Conservation (phyloP, 2,888 invertebrate species). For the Trimorus sp. region DNA sequence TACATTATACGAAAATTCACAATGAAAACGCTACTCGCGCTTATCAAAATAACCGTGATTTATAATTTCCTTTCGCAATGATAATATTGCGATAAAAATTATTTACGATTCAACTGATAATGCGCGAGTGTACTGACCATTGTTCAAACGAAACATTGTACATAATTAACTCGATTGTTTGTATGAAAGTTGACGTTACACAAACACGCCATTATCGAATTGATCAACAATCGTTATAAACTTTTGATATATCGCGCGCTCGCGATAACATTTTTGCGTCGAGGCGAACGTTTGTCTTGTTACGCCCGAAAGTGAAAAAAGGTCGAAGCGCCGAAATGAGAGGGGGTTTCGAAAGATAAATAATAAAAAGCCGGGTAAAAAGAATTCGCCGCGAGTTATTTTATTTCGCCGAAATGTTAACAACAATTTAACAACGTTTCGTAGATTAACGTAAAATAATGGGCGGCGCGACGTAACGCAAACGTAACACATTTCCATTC, state of each 20-base stretch:
- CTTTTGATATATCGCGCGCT: slow-evolving; percentile 36
- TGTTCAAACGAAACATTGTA: slow-evolving; percentile 53
- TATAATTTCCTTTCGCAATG: slow-evolving; percentile 63
- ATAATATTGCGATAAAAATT: slow-evolving; percentile 66
- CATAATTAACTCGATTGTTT: slow-evolving; percentile 62
- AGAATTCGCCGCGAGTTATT: slow-evolving; percentile 8
- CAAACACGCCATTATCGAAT: slow-evolving; percentile 52
- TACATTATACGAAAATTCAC: slow-evolving; percentile 63
- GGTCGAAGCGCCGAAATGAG: background rate
- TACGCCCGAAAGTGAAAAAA: slow-evolving; percentile 1
- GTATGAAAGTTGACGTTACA: slow-evolving; percentile 46
- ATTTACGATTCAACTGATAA: slow-evolving; percentile 64
- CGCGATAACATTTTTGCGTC: slow-evolving; percentile 44
- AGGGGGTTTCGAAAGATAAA: background rate
- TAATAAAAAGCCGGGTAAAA: background rate
- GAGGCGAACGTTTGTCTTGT: slow-evolving; percentile 5
- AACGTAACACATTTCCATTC: slow-evolving; percentile 45
- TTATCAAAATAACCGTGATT: slow-evolving; percentile 63
- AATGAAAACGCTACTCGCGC: slow-evolving; percentile 58
- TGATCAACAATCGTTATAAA: slow-evolving; percentile 59
- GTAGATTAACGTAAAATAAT: slow-evolving; percentile 35
- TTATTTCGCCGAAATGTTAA: slow-evolving; percentile 11
- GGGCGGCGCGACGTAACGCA: slow-evolving; percentile 28
- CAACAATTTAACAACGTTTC: slow-evolving; percentile 26
- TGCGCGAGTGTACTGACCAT: slow-evolving; percentile 57